Percentiles rank a stretch among this genome's conserved stretches.
phyloP scores from a whole-genome alignment of 2,888 invertebrate genomes.

The Lycophotia porphyrea region DNA sequence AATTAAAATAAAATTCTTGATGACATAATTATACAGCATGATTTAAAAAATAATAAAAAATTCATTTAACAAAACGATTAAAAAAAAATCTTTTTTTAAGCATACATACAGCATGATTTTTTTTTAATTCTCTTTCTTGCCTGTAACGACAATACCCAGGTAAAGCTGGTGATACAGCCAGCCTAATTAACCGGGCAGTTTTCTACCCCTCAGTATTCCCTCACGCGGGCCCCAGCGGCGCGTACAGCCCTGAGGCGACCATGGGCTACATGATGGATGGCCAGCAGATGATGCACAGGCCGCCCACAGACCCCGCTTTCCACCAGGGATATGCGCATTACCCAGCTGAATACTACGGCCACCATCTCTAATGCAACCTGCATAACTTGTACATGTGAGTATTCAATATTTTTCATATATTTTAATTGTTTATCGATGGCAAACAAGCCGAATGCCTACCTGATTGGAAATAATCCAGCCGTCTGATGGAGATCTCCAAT shows the following conservation, averaged over 20 bases:
- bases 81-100: not conserved
- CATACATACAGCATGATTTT: not conserved
- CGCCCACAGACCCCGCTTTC: conserved; percentile 97
- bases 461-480: not conserved
- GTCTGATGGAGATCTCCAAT: not conserved
- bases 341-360: conserved; percentile 98
- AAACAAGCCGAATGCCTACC: not conserved
- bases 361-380: conserved; percentile 94
- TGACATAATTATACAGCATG: not conserved
- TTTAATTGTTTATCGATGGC: not conserved
- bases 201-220: conserved; percentile 95
- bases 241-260: conserved; percentile 98
- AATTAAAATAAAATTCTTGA: not conserved
- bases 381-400: conserved; percentile 87
- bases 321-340: conserved; percentile 97
- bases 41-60: not conserved
- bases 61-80: no score
- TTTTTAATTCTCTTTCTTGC: not conserved
- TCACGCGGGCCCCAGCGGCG: conserved; percentile 98
- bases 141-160: conserved; percentile 29
- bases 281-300: conserved; percentile 99
- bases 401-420: conserved; percentile 19
- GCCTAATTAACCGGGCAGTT: conserved; percentile 88
- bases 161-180: conserved; percentile 69
- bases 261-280: conserved; percentile 99